Conservation (phyloP, 2,888 invertebrate species). For the Portevinia maculata region DNA sequence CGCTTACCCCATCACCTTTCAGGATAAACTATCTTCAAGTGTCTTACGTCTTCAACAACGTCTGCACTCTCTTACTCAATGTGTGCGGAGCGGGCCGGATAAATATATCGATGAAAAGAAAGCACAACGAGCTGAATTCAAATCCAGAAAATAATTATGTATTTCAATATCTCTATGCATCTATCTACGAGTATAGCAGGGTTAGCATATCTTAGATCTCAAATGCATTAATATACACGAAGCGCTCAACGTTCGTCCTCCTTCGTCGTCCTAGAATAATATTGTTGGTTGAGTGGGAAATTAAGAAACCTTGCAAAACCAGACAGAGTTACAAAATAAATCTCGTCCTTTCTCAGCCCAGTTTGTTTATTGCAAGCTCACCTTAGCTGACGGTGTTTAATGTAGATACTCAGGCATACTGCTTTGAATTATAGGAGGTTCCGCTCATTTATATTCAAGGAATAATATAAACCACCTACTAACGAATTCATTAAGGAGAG, state of each 20-base stretch:
- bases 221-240: not conserved
- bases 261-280: conserved; percentile 13
- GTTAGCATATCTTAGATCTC: conserved; percentile 42
- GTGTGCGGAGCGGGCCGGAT: no score
- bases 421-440: conserved; percentile 56
- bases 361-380: conserved; percentile 21
- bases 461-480: conserved; percentile 71
- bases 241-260: not conserved
- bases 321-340: conserved; percentile 62
- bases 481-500: conserved; percentile 72
- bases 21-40: conserved; percentile 16
- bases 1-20: conserved; percentile 27
- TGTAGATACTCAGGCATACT: conserved; percentile 7
- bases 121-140: conserved; percentile 34
- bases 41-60: not conserved
- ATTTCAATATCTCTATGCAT: conserved; percentile 38
- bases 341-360: conserved; percentile 29
- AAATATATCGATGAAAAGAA: conserved; percentile 39
- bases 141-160: conserved; percentile 52
- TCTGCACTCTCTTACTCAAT: conserved; percentile 4
- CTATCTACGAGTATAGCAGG: not conserved
- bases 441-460: conserved; percentile 70
- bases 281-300: conserved; percentile 58
- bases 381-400: not conserved
- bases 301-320: conserved; percentile 45